phyloP scores from a whole-genome alignment of 1,140 invertebrate genomes.

The Drosophila mayri region DNA sequence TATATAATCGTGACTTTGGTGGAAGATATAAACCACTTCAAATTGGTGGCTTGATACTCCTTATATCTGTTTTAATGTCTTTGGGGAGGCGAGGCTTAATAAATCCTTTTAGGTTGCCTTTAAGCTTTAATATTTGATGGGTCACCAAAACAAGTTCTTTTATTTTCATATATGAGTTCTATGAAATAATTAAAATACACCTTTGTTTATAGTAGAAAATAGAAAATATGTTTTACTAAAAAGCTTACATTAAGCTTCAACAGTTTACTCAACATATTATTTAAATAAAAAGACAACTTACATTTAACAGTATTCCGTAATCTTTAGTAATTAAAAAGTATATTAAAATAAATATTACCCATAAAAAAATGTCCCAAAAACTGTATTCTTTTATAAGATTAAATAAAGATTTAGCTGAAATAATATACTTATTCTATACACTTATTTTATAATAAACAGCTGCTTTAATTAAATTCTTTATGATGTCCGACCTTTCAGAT shows the following conservation, averaged over 20 bases:
- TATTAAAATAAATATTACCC: too few relatives aligned
- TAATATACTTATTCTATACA: neutral
- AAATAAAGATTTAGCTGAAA: neutral
- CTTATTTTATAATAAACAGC: neutral
- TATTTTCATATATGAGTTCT: neutral
- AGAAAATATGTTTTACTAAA: neutral
- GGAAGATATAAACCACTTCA: conserved; percentile 5
- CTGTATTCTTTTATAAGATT: neutral
- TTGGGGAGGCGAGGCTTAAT: neutral
- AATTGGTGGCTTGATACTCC: neutral
- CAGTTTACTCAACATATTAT: too few relatives aligned
- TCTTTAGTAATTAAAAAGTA: too few relatives aligned
- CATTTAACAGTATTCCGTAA: too few relatives aligned
- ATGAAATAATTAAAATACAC: neutral
- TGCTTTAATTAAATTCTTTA: neutral
- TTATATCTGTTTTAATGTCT: neutral
- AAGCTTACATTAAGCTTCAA: too few relatives aligned
- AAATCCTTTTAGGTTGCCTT: neutral
- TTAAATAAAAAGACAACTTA: too few relatives aligned
- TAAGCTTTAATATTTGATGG: neutral
- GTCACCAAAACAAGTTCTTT: neutral
- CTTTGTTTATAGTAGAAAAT: neutral
- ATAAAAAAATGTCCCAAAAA: too few relatives aligned
- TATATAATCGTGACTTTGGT: conserved; percentile 30
- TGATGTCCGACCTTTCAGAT: neutral